These are phyloP conservation scores for Felis catus DNA, from an alignment of 2,113 vertebrate genomes.

Conservation along the genomic window F.catus_Fca126_mat1.0 CM031423.1:54588001-54588500, in stretches of 20 bases:
- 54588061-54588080: not conserved
- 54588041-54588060: not conserved
- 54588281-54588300: not conserved
- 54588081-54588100: not conserved
- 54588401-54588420: not conserved
- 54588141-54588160: not conserved
- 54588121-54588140: not conserved
- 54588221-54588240: not conserved
- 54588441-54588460: not conserved
- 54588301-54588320: not conserved
- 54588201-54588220: not conserved
- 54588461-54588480: not conserved
- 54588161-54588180: not conserved
- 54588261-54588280: conserved; percentile 16
- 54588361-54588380: not conserved
- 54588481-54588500: not conserved
- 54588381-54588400: not conserved
- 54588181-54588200: not conserved
- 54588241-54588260: not conserved
- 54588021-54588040: not conserved
- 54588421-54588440: not conserved
- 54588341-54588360: not conserved
- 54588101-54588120: not conserved
- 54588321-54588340: not conserved
- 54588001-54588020: not conserved